phyloP scores from a whole-genome alignment of 53 echinoderm and acorn worm genomes.

The Hippasteria phrygiana region DNA sequence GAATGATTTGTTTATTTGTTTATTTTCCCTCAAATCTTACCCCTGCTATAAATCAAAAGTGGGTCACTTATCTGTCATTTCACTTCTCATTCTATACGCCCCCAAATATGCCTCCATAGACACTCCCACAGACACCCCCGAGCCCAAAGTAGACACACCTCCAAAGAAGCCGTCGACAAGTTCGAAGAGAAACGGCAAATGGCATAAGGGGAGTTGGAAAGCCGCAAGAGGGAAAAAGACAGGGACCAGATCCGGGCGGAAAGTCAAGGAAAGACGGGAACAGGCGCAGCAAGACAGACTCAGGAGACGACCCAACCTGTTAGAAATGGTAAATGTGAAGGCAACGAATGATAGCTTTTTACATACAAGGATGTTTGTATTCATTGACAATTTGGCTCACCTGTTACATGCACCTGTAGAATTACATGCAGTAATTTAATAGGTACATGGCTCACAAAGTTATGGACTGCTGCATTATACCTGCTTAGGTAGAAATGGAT shows the following conservation, averaged over 20 bases:
- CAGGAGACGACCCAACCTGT: slow-evolving; percentile 28
- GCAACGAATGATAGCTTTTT: too few relatives aligned
- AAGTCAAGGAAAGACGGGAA: slow-evolving; percentile 8
- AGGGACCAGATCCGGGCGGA: slow-evolving; percentile 31
- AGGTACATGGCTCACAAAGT: too few relatives aligned
- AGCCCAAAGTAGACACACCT: background rate
- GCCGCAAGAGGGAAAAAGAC: background rate
- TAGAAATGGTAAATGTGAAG: slow-evolving; percentile 67
- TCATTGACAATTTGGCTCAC: too few relatives aligned
- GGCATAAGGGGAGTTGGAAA: background rate
- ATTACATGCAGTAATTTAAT: too few relatives aligned
- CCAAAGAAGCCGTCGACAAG: background rate
- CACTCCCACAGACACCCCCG: slow-evolving; percentile 1
- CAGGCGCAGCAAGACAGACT: background rate
- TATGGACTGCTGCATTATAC: too few relatives aligned
- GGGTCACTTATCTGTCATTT: background rate
- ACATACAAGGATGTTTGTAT: background rate
- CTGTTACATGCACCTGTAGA: too few relatives aligned
- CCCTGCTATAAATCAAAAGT: too few relatives aligned
- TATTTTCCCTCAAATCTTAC: too few relatives aligned
- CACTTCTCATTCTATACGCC: background rate
- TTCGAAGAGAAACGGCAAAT: background rate
- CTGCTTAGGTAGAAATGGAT: too few relatives aligned
- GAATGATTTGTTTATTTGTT: too few relatives aligned
- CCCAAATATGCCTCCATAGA: too few relatives aligned